Conservation (phyloP, 2,888 invertebrate species). For the Acanthosepion pharaonis region DNA sequence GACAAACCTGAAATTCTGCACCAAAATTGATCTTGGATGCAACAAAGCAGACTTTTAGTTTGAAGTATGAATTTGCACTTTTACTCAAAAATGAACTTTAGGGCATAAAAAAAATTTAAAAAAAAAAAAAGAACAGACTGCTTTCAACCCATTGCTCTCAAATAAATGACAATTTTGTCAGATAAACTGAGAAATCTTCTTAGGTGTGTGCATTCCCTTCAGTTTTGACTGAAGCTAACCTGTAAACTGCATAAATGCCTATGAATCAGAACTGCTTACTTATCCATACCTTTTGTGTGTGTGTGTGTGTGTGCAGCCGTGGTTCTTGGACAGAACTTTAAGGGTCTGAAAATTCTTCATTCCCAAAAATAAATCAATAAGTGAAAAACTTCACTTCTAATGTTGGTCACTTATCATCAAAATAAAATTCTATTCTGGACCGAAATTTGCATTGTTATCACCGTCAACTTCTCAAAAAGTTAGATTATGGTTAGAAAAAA, state of each 20-base stretch:
- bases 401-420: background rate
- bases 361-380: background rate
- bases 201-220: background rate
- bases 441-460: background rate
- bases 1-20: background rate
- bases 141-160: background rate
- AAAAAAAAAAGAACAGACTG: background rate
- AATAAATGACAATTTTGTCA: background rate
- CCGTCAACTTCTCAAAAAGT: background rate
- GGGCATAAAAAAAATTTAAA: background rate
- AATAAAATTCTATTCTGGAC: background rate
- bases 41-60: background rate
- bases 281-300: background rate
- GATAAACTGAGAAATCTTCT: background rate
- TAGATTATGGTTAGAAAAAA: background rate
- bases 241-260: background rate
- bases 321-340: constrained; percentile 33
- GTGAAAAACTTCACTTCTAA: background rate
- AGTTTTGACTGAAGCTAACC: background rate
- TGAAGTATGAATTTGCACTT: background rate
- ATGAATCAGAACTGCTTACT: background rate
- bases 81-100: constrained; percentile 4
- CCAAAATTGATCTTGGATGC: background rate
- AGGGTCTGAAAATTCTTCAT: background rate
- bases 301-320: background rate